These are phyloP conservation scores for Pyrrhia umbra DNA, from an alignment of 2,888 invertebrate species.

Conservation along the genomic window DNA sequence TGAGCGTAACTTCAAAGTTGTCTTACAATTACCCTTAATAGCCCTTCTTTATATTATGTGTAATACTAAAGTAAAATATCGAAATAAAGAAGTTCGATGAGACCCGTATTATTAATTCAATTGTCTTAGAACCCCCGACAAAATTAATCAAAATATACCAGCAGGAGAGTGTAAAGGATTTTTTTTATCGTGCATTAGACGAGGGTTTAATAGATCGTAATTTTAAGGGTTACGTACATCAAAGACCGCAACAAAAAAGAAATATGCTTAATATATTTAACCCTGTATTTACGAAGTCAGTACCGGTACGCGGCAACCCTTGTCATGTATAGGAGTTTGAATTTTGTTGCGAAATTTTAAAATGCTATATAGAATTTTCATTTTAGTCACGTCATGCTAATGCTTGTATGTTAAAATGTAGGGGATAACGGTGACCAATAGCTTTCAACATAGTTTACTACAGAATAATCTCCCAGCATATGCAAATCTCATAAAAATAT, in stretches of 20 bases:
- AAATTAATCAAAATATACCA: background rate
- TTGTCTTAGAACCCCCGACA: background rate
- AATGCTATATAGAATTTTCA: slow-evolving; percentile 43
- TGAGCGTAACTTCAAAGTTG: no score
- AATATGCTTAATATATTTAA: slow-evolving; percentile 14
- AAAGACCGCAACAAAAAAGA: background rate
- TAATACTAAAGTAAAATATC: no score
- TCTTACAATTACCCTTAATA: no score
- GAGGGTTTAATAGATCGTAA: background rate
- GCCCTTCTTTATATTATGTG: no score
- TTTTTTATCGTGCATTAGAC: background rate
- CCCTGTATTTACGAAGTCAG: slow-evolving; percentile 21
- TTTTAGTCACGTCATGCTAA: slow-evolving; percentile 51
- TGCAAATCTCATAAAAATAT: background rate
- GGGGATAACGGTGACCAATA: slow-evolving; percentile 25
- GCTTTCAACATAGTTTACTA: background rate
- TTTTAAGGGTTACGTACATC: background rate
- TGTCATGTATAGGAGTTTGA: slow-evolving; percentile 31
- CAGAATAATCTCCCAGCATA: background rate
- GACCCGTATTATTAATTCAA: background rate
- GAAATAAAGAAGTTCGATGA: background rate
- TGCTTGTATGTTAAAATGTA: slow-evolving; percentile 49
- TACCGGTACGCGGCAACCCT: slow-evolving; percentile 39
- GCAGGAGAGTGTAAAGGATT: background rate
- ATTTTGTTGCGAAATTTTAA: slow-evolving; percentile 55